Evolutionary conservation across 1,140 invertebrate genomes (phyloP).

Genomic region (Antheraea mylitta): DNA sequence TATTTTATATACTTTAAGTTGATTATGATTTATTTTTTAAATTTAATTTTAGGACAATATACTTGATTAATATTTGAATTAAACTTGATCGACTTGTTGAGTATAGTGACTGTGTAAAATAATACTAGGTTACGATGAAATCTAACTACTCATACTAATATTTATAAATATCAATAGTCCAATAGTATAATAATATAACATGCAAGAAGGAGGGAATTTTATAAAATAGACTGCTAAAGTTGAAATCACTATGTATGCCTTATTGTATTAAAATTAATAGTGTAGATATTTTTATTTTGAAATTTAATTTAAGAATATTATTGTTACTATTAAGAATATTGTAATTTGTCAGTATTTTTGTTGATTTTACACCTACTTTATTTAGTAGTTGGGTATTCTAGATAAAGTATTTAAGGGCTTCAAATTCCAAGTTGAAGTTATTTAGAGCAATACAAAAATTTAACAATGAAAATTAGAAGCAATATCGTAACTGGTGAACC

Average conservation of each 20-base stretch:
- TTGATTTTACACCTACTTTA: constrained; percentile 16
- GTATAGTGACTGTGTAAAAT: no score
- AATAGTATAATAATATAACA: not conserved
- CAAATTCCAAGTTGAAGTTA: constrained; percentile 12
- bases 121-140: not conserved
- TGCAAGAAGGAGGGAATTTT: not conserved
- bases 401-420: constrained; percentile 6
- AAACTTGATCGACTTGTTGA: no score
- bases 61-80: not conserved
- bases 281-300: constrained; percentile 13
- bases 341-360: constrained; percentile 18
- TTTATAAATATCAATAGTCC: not conserved
- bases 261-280: constrained; percentile 13
- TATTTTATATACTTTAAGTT: not conserved
- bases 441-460: constrained; percentile 13
- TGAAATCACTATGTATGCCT: constrained; percentile 11
- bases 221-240: constrained; percentile 1
- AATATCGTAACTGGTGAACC: not conserved
- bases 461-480: not conserved
- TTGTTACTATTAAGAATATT: constrained; percentile 5
- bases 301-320: constrained; percentile 7
- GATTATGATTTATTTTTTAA: not conserved
- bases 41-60: not conserved
- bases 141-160: not conserved
- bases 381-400: constrained; percentile 4